A percentile compares a stretch with the other conserved stretches of the same genome.
Conservation (phyloP, 2,888 invertebrate species). For the Brenthis hecate region DNA sequence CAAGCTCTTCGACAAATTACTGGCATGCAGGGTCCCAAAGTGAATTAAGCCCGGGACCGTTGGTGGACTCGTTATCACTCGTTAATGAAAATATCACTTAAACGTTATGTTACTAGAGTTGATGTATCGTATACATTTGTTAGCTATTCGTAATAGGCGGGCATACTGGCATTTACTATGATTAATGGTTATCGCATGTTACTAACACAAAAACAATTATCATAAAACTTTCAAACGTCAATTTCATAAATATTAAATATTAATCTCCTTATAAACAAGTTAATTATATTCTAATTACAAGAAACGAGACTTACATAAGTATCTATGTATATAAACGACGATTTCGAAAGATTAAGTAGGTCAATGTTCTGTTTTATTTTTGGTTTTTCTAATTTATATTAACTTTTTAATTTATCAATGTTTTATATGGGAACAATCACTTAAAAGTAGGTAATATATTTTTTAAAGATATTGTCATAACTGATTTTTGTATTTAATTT, state of each 20-base stretch:
- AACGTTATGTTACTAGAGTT: constrained; percentile 48
- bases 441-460: too few species aligned
- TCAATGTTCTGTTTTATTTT: too few species aligned
- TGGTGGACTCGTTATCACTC: constrained; percentile 49
- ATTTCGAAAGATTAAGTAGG: too few species aligned
- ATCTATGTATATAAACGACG: too few species aligned
- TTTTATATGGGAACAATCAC: too few species aligned
- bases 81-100: constrained; percentile 59
- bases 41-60: constrained; percentile 53
- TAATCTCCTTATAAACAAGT: too few species aligned
- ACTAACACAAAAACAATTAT: neutral
- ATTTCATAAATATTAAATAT: neutral
- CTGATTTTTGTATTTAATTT: too few species aligned
- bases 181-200: constrained; percentile 53
- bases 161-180: constrained; percentile 39
- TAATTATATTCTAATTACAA: too few species aligned
- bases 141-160: constrained; percentile 1
- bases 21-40: constrained; percentile 40
- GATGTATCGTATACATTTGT: constrained; percentile 26
- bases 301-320: too few species aligned
- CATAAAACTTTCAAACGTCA: neutral
- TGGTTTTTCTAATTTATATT: too few species aligned
- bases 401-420: too few species aligned
- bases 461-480: too few species aligned
- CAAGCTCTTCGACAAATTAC: constrained; percentile 26